phyloP scores from a whole-genome alignment of 2,113 vertebrate species.

The Chloroceryle aenea region DNA sequence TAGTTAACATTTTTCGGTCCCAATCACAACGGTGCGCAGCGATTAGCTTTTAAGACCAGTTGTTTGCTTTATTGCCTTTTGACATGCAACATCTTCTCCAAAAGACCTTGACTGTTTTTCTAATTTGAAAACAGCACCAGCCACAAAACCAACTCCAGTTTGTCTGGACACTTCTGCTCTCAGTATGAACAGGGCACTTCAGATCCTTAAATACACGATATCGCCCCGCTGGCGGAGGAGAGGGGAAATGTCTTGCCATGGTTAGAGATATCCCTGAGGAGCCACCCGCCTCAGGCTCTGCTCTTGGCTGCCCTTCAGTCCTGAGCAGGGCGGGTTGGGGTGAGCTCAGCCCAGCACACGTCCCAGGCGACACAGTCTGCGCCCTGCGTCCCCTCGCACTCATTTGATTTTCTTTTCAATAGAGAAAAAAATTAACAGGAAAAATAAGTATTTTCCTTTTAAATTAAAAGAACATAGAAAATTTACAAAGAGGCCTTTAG shows the following conservation, averaged over 20 bases:
- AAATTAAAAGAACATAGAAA: not conserved
- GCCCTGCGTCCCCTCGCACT: not conserved
- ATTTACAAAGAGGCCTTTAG: not conserved
- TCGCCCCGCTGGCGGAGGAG: not conserved
- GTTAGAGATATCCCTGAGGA: not conserved
- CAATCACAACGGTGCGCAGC: slow-evolving; percentile 21
- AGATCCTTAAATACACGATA: not conserved
- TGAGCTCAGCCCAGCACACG: not conserved
- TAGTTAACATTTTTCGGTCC: slow-evolving; percentile 65
- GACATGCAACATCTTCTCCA: not conserved
- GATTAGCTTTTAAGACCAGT: slow-evolving; percentile 62
- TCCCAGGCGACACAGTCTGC: not conserved
- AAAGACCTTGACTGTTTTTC: slow-evolving; percentile 33
- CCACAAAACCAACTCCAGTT: not conserved
- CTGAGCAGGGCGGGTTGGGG: not conserved
- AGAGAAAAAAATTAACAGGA: not conserved
- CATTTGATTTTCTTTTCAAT: not conserved
- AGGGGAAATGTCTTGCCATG: not conserved
- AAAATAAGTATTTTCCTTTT: not conserved
- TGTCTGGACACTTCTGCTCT: not conserved
- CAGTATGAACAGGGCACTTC: not conserved
- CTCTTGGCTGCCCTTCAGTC: not conserved
- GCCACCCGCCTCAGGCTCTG: not conserved
- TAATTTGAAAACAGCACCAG: slow-evolving; percentile 19
- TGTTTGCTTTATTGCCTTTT: slow-evolving; percentile 55